A percentile compares a stretch with the other conserved stretches of the same genome.
Evolutionary conservation across 2,888 invertebrate genomes (phyloP).

Genomic region (Cheilosia variabilis): DNA sequence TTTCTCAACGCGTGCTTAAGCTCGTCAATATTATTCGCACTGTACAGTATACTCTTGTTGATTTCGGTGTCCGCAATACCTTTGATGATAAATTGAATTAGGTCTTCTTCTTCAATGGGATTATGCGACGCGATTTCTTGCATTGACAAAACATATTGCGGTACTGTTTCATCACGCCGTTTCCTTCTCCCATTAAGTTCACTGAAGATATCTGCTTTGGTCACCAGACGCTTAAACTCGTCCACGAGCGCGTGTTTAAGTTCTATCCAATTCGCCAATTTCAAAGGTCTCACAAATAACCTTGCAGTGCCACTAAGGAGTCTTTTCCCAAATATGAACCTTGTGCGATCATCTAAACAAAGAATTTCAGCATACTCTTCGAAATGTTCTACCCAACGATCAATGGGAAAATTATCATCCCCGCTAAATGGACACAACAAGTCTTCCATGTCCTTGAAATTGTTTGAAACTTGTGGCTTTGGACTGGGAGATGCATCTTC

Average conservation of each 20-base stretch:
- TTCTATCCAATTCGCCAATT: conserved; percentile 31
- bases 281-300: conserved; percentile 39
- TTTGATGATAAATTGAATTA: conserved; percentile 47
- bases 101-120: conserved; percentile 42
- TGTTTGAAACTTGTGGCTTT: conserved; percentile 25
- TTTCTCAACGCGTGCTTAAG: conserved; percentile 28
- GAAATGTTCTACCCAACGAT: conserved; percentile 46
- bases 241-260: conserved; percentile 43
- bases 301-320: conserved; percentile 51
- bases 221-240: conserved; percentile 38
- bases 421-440: conserved; percentile 48
- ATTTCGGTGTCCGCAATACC: conserved; percentile 36
- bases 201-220: conserved; percentile 49
- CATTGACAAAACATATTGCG: conserved; percentile 38
- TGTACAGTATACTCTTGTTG: conserved; percentile 45
- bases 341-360: conserved; percentile 43
- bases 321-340: conserved; percentile 43
- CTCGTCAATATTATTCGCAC: conserved; percentile 25
- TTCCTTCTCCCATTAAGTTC: conserved; percentile 38
- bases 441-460: conserved; percentile 55
- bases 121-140: conserved; percentile 44
- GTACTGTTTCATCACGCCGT: conserved; percentile 40
- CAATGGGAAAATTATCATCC: conserved; percentile 60
- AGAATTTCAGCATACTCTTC: conserved; percentile 41
- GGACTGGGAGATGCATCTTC: conserved; percentile 24